Percentiles rank a stretch among this genome's conserved stretches.
phyloP scores from a whole-genome alignment of 2,888 invertebrate genomes.

The Chaitophorus viminalis region DNA sequence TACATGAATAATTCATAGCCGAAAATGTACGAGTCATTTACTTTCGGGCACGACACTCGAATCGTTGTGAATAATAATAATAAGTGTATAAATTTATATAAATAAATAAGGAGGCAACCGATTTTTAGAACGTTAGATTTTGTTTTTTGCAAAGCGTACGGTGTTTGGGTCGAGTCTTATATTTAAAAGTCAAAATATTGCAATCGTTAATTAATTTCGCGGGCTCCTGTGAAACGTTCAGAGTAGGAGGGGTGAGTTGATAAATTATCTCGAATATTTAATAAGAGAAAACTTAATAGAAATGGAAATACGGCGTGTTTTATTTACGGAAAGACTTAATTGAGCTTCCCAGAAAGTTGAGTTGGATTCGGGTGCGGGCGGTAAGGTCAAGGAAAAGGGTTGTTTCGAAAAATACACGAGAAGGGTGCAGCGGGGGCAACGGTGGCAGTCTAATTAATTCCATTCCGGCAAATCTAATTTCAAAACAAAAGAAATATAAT shows the following conservation, averaged over 20 bases:
- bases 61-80: conserved; percentile 36
- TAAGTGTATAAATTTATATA: conserved; percentile 21
- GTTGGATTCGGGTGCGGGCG: conserved; percentile 47
- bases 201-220: conserved; percentile 60
- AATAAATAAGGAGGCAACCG: not conserved
- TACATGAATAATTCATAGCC: conserved; percentile 59
- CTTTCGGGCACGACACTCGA: conserved; percentile 23
- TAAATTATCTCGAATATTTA: conserved; percentile 62
- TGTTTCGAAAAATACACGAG: conserved; percentile 55
- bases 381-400: conserved; percentile 61
- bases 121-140: conserved; percentile 9
- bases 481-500: conserved; percentile 61
- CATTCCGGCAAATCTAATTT: conserved; percentile 61
- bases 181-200: conserved; percentile 58
- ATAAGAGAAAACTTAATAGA: conserved; percentile 62
- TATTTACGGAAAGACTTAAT: conserved; percentile 62
- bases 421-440: conserved; percentile 28
- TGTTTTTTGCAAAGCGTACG: not conserved
- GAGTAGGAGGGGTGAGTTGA: conserved; percentile 36
- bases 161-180: conserved; percentile 24
- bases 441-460: conserved; percentile 59
- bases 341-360: conserved; percentile 54
- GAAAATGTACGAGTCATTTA: conserved; percentile 59
- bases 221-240: conserved; percentile 41
- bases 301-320: conserved; percentile 61